Evolutionary conservation across 1,140 invertebrate species (phyloP).

Genomic region (Sinella curviseta): DNA sequence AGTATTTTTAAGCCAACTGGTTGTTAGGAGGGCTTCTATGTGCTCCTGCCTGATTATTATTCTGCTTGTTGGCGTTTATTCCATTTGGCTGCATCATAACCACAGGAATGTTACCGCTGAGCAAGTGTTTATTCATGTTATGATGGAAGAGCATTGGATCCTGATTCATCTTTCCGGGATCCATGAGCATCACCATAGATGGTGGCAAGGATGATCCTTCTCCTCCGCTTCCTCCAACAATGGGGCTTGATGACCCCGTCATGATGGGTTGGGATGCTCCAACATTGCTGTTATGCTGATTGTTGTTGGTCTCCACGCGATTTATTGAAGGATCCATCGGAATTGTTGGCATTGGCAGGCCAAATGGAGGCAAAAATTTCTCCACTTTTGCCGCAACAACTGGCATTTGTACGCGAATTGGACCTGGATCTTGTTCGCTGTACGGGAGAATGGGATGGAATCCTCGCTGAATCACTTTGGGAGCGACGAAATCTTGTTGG

Average conservation of each 20-base stretch:
- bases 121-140: background rate
- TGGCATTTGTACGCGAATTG: constrained; percentile 33
- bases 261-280: background rate
- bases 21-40: no score
- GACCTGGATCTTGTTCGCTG: constrained; percentile 46
- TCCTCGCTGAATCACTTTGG: constrained; percentile 38
- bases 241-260: background rate
- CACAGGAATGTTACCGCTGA: background rate
- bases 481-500: constrained; percentile 31
- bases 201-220: background rate
- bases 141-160: background rate
- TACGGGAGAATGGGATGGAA: constrained; percentile 44
- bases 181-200: background rate
- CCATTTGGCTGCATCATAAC: background rate
- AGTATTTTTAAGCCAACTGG: no score
- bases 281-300: background rate
- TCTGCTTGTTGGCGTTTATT: no score
- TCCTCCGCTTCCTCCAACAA: background rate
- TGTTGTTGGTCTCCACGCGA: background rate
- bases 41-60: no score
- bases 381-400: background rate
- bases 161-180: background rate
- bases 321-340: background rate
- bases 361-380: constrained; percentile 12
- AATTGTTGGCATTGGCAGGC: background rate